phyloP scores from a whole-genome alignment of 2,888 invertebrate species.

The Melanchra persicariae region DNA sequence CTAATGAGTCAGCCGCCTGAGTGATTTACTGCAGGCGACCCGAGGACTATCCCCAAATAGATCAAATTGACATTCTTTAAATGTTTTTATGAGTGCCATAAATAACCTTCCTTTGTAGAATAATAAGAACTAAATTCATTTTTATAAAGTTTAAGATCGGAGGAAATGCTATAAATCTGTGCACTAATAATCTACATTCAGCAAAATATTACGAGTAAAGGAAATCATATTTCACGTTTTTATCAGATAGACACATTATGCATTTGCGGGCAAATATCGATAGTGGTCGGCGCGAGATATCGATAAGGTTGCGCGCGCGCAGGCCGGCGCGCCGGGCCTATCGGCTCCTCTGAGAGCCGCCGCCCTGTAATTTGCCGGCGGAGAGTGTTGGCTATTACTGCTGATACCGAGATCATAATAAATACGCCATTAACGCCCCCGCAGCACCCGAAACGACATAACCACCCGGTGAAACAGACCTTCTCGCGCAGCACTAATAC shows the following conservation, averaged over 20 bases:
- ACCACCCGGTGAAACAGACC: slow-evolving; percentile 72
- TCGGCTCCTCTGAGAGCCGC: slow-evolving; percentile 83
- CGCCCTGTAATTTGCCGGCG: slow-evolving; percentile 91
- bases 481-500: slow-evolving; percentile 35
- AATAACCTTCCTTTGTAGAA: slow-evolving; percentile 44
- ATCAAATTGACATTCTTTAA: slow-evolving; percentile 49
- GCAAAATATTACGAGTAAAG: slow-evolving; percentile 71
- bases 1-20: slow-evolving; percentile 52
- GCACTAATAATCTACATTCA: slow-evolving; percentile 62
- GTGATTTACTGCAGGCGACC: slow-evolving; percentile 47
- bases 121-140: slow-evolving; percentile 22
- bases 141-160: slow-evolving; percentile 25
- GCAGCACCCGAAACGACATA: slow-evolving; percentile 88
- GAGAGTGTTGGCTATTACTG: slow-evolving; percentile 90
- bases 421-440: slow-evolving; percentile 91
- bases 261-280: slow-evolving; percentile 80
- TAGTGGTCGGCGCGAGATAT: slow-evolving; percentile 78
- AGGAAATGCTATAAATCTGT: slow-evolving; percentile 49
- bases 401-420: slow-evolving; percentile 91
- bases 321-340: slow-evolving; percentile 73
- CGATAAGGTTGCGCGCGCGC: slow-evolving; percentile 80
- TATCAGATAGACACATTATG: slow-evolving; percentile 80
- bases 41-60: slow-evolving; percentile 36
- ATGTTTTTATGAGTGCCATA: slow-evolving; percentile 53
- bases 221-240: slow-evolving; percentile 78